These are phyloP conservation scores for Saxidomus purpurata DNA, from an alignment of 1,140 invertebrate genomes.

Conservation along the genomic window DNA sequence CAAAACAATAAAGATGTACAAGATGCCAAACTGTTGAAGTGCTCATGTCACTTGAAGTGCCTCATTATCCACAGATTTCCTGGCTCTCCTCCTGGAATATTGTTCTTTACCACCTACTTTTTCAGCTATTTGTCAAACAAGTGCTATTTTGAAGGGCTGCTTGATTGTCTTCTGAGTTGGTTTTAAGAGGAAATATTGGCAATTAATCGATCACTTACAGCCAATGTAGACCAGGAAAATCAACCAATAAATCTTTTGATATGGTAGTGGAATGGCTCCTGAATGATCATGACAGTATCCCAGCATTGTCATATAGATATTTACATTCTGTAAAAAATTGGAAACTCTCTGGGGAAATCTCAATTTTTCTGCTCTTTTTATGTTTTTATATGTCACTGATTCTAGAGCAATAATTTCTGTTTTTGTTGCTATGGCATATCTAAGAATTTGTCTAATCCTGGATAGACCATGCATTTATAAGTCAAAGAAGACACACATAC, in stretches of 20 bases:
- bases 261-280: too few species aligned
- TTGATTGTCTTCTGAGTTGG: conserved; percentile 2
- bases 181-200: conserved; percentile 19
- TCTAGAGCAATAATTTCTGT: too few species aligned
- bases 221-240: not conserved
- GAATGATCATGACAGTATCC: too few species aligned
- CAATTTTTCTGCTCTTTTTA: too few species aligned
- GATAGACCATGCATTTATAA: too few species aligned
- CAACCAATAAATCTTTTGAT: conserved; percentile 16
- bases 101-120: not conserved
- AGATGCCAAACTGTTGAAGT: conserved; percentile 15
- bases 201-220: conserved; percentile 11
- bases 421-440: too few species aligned
- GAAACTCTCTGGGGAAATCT: too few species aligned
- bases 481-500: too few species aligned
- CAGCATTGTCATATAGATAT: too few species aligned
- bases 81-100: not conserved
- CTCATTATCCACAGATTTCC: conserved; percentile 20
- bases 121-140: conserved; percentile 40
- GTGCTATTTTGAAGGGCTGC: conserved; percentile 14
- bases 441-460: too few species aligned
- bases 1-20: conserved; percentile 33
- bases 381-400: too few species aligned
- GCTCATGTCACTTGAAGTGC: not conserved
- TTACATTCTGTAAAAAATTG: too few species aligned